Percentiles rank a stretch among this genome's conserved stretches.
phyloP scores from a whole-genome alignment of 2,888 invertebrate species.

The Volucella inflata region DNA sequence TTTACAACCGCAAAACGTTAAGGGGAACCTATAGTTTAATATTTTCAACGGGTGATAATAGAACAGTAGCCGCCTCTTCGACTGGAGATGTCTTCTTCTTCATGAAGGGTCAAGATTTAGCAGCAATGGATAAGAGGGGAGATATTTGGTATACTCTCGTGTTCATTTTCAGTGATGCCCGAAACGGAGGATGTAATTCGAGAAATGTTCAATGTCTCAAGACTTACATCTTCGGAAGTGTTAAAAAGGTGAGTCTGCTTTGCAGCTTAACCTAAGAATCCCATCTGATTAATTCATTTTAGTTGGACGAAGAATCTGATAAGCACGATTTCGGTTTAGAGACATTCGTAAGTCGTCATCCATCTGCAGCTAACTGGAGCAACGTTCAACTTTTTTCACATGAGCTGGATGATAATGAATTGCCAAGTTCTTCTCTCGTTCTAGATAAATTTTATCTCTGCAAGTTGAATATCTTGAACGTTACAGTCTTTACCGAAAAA shows the following conservation, averaged over 20 bases:
- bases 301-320: no score
- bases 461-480: no score
- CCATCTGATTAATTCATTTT: no score
- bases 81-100: conserved; percentile 56
- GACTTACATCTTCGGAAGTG: conserved; percentile 45
- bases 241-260: conserved; percentile 23
- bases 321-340: conserved; percentile 25
- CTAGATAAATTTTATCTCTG: no score
- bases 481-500: no score
- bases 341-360: conserved; percentile 46
- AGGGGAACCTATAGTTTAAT: conserved; percentile 34
- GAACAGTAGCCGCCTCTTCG: conserved; percentile 28
- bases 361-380: conserved; percentile 12
- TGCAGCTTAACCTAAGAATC: neutral
- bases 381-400: neutral
- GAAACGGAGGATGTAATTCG: conserved; percentile 50
- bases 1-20: neutral
- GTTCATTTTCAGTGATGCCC: conserved; percentile 66
- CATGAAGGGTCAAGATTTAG: no score
- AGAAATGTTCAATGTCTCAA: conserved; percentile 18
- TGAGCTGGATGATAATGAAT: no score
- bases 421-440: no score
- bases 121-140: conserved; percentile 25
- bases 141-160: conserved; percentile 38
- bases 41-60: conserved; percentile 64